Percentiles rank a stretch among this genome's conserved stretches.
Evolutionary conservation across 2,888 invertebrate genomes (phyloP).

Genomic region (Danaus chrysippus): DNA sequence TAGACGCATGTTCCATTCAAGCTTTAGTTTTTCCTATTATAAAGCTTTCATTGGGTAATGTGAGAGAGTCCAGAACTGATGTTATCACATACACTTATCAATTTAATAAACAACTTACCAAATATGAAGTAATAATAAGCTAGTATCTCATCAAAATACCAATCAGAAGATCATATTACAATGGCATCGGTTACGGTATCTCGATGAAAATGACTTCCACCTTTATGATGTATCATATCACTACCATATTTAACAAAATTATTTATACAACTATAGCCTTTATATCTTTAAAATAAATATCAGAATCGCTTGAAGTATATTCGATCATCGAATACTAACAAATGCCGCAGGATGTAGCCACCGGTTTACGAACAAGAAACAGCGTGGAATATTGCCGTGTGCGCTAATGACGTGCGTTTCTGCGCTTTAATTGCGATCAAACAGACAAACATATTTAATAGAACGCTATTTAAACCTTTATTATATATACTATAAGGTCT

Average conservation of each 20-base stretch:
- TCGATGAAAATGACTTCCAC: conserved; percentile 48
- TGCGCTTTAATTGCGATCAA: conserved; percentile 75
- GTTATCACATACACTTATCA: conserved; percentile 38
- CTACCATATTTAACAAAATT: conserved; percentile 4
- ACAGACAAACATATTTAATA: conserved; percentile 51
- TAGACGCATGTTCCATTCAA: conserved; percentile 27
- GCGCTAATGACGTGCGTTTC: conserved; percentile 74
- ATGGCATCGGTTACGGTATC: conserved; percentile 51
- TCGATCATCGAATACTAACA: conserved; percentile 15
- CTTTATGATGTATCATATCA: conserved; percentile 26
- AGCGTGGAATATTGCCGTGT: conserved; percentile 76
- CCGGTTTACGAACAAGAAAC: conserved; percentile 58
- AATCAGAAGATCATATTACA: conserved; percentile 61
- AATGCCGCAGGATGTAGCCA: conserved; percentile 34
- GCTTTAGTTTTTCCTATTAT: conserved; percentile 32
- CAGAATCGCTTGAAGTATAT: conserved; percentile 12
- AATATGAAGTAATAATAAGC: conserved; percentile 48
- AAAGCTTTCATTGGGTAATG: conserved; percentile 32
- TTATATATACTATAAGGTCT: conserved; percentile 27
- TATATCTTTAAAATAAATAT: background rate
- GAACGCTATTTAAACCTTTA: conserved; percentile 30
- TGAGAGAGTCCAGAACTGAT: conserved; percentile 31
- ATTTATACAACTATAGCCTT: conserved; percentile 23
- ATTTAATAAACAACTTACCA: conserved; percentile 43
- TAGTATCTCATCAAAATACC: conserved; percentile 63